Conservation (phyloP, 2,797 vertebrate species). For the Anguilla pacifica region DNA sequence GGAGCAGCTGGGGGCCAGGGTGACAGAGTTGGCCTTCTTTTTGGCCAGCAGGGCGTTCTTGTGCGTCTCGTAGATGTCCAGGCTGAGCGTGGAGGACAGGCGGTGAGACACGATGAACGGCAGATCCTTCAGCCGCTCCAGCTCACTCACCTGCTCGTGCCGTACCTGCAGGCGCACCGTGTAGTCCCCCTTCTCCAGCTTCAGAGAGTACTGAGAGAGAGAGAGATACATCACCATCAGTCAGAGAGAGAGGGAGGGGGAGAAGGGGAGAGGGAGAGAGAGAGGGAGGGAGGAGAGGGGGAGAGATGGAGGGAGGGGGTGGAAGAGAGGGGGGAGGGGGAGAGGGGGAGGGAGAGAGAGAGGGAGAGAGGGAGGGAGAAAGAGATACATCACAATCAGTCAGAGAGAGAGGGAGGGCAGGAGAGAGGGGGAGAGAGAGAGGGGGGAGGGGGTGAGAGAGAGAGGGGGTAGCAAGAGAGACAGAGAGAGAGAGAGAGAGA, state of each 20-base stretch:
- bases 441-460: no score
- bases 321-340: no score
- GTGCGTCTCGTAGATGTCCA: slow-evolving; percentile 93
- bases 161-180: slow-evolving; percentile 93
- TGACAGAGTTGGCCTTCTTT: slow-evolving; percentile 92
- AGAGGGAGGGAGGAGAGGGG: no score
- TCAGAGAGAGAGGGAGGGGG: neutral
- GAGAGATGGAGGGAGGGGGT: no score
- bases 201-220: slow-evolving; percentile 86
- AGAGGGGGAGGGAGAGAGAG: no score
- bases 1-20: slow-evolving; percentile 81
- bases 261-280: no score
- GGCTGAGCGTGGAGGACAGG: slow-evolving; percentile 86
- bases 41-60: slow-evolving; percentile 90
- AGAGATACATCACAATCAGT: no score
- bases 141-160: slow-evolving; percentile 90
- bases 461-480: no score
- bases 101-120: slow-evolving; percentile 95
- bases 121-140: slow-evolving; percentile 96
- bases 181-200: slow-evolving; percentile 98
- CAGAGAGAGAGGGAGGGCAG: no score
- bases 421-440: no score
- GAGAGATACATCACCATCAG: neutral
- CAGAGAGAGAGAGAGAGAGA: no score
- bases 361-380: no score